Evolutionary conservation across 35 echinoderm and acorn worm genomes (phyloP).

Genomic region (Apostichopus japonicus): DNA sequence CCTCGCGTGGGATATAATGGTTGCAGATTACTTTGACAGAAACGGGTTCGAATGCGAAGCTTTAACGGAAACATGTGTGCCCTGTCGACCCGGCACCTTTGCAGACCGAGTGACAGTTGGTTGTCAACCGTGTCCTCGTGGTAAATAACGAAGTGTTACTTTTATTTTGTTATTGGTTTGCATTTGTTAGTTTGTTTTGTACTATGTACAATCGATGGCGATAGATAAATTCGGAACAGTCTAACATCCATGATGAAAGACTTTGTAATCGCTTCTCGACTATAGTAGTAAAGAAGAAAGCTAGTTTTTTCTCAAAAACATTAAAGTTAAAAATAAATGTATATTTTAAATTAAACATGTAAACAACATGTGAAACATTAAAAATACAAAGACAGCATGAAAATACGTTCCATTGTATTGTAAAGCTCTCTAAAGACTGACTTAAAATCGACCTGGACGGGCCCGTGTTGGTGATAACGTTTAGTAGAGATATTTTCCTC

Average conservation of each 20-base stretch:
- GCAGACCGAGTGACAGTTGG: background rate
- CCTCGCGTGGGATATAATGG: background rate
- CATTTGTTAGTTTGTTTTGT: too few species aligned
- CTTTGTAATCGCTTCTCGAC: background rate
- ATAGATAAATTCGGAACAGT: too few species aligned
- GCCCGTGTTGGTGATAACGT: too few species aligned
- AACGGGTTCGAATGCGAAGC: background rate
- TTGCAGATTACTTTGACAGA: background rate
- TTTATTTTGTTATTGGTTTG: too few species aligned
- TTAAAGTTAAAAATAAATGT: background rate
- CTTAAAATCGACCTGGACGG: too few species aligned
- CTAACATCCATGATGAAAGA: background rate
- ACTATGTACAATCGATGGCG: too few species aligned
- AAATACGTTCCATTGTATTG: too few species aligned
- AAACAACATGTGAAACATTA: too few species aligned
- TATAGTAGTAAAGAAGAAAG: background rate
- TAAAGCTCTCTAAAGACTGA: too few species aligned
- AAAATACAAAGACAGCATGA: too few species aligned
- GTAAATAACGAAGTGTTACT: background rate
- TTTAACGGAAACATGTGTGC: background rate
- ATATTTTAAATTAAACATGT: too few species aligned
- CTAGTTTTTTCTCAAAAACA: background rate
- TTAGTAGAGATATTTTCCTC: too few species aligned
- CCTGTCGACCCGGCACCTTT: background rate
- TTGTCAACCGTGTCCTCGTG: background rate